Base-by-base conservation (phyloP, 1,140 invertebrate genomes). In the Colletes gigas region DNA sequence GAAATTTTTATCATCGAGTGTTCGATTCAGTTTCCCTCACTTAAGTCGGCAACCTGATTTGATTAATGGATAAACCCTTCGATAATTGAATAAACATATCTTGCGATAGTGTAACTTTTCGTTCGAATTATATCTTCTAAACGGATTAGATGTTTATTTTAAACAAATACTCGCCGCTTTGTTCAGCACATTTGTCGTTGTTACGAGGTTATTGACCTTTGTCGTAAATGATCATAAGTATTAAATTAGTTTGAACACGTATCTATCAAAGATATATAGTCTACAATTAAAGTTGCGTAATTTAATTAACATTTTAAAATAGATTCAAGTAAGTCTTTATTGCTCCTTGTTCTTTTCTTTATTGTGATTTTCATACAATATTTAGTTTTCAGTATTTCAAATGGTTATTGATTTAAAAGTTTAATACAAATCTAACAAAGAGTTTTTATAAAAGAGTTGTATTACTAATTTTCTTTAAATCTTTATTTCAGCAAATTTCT, bases 401-500 rank as follows among this genome's bases (percentile, higher is more conserved):
- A 59, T 19, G 8, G 19, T 63, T 41, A 15, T 41, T 7, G 4
- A 39, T 63, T 9, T 6, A 63, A 63, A 6, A 63, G 4, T 41
- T 14, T 63, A 41, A 63, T 30, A 41, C 10, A 15, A 63, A 63
- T 77, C 52, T 69, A 79, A n/a, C 69, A 83, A 44, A 19, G 0
- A 21, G n/a, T 9, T 39, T 62, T 50, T 12, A 62, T 39, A 9
- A 15, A 4, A 3, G n/a, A 17, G 3, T 10, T 68, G 15, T 0
- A 19, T 52, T 30, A 59, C 5, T 74, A 67, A 74, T 74, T 3
- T 19, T 12, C 17, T 82, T 86, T 85, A 81, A 30, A 90, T 88
- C 90, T 90, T 86, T 87, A 88, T 95, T 96, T 59, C 95, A 99
- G 98, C 93, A 99, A 99, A 95, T 99, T 99, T 93, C 94, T 99